These are phyloP conservation scores for Lepus townsendii DNA, from an alignment of 2,797 vertebrate species.

Conservation along the genomic window DNA sequence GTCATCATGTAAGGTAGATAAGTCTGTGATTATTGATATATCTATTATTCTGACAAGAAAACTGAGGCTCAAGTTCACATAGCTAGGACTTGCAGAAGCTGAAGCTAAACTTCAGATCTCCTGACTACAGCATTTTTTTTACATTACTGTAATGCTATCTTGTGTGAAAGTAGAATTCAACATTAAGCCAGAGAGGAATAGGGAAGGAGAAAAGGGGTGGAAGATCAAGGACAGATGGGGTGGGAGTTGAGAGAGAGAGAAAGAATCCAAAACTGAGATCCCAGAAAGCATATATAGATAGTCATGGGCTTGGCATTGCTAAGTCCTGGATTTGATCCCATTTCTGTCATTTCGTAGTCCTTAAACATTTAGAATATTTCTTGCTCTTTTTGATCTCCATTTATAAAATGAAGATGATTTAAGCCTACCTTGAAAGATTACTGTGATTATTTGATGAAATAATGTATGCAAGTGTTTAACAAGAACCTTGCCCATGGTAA, in stretches of 20 bases:
- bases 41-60: background rate
- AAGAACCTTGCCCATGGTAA: background rate
- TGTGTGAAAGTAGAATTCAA: background rate
- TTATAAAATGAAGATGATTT: background rate
- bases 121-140: background rate
- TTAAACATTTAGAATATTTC: background rate
- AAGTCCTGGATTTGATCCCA: too few species aligned
- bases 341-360: background rate
- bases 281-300: background rate
- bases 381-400: background rate
- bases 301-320: background rate
- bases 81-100: background rate
- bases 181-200: background rate
- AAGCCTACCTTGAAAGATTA: background rate
- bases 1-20: background rate
- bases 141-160: background rate
- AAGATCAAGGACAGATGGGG: too few species aligned
- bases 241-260: background rate
- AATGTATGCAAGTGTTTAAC: background rate
- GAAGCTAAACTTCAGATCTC: background rate
- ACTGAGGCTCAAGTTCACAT: background rate
- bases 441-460: conserved; percentile 10
- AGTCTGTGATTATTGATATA: background rate
- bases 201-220: too few species aligned
- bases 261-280: background rate